Percentiles rank a stretch among this genome's conserved stretches.
Evolutionary conservation across 2,113 vertebrate genomes (phyloP).

Genomic region (Callaeas wilsoni): DNA sequence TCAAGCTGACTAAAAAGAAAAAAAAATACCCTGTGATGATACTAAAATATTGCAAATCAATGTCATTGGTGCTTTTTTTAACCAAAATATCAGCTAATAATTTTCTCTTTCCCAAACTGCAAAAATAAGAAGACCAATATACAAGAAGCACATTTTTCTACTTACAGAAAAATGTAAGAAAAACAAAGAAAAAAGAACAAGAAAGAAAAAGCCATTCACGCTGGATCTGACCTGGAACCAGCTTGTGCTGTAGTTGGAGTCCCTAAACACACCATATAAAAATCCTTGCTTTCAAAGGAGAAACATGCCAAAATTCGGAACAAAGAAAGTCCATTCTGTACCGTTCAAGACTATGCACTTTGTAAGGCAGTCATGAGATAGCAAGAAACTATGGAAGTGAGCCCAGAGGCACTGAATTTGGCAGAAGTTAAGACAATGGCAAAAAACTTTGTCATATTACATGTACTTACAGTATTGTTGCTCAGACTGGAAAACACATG

Average conservation of each 20-base stretch:
- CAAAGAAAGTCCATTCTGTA: background rate
- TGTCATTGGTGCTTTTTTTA: fast-evolving
- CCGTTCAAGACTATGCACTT: background rate
- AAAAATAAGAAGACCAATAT: background rate
- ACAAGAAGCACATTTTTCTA: background rate
- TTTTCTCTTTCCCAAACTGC: background rate
- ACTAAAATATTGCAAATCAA: background rate
- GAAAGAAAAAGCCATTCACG: background rate
- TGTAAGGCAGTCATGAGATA: background rate
- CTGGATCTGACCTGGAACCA: background rate
- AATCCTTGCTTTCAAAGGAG: background rate
- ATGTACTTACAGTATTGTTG: background rate
- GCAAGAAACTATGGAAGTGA: background rate
- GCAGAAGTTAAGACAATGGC: background rate
- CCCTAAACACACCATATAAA: background rate
- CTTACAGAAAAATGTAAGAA: no score
- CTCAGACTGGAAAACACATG: background rate
- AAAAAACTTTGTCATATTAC: background rate
- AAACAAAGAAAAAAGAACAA: no score
- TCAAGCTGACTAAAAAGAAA: background rate
- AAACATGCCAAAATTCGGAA: background rate
- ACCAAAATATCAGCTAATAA: background rate
- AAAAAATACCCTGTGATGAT: background rate
- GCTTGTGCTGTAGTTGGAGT: fast-evolving
- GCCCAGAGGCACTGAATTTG: background rate